Percentiles rank a stretch among this genome's conserved stretches.
Conservation (phyloP, 2,797 vertebrate species). For the Pseudochirops corinnae region DNA sequence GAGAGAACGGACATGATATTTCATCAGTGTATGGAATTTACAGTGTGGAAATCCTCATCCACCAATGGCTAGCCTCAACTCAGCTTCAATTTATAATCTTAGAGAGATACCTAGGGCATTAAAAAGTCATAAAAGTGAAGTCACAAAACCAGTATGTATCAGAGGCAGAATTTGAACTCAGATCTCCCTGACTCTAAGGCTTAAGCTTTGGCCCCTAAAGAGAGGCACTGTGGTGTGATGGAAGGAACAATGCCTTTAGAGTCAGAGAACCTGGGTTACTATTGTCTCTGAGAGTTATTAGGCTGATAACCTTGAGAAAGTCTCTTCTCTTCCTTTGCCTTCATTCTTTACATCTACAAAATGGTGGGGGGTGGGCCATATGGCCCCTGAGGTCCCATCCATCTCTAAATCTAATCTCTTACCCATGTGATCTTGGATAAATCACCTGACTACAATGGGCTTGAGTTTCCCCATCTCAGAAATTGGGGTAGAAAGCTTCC, state of each 20-base stretch:
- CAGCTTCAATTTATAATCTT: neutral
- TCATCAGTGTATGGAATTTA: neutral
- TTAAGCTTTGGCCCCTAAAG: neutral
- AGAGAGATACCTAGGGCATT: neutral
- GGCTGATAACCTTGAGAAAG: neutral
- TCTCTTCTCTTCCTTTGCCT: neutral
- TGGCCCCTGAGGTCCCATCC: neutral
- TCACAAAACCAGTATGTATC: neutral
- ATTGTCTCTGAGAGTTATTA: neutral
- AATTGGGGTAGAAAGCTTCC: neutral
- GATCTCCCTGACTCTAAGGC: neutral
- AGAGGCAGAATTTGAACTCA: neutral
- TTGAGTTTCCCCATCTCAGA: neutral
- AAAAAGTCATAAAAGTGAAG: neutral
- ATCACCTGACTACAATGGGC: neutral
- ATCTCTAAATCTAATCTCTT: neutral
- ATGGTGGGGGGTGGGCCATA: neutral
- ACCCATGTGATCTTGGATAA: neutral
- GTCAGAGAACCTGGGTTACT: neutral
- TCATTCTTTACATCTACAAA: neutral
- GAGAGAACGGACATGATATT: neutral
- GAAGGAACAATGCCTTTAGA: neutral
- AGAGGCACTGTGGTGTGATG: neutral
- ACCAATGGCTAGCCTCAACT: neutral
- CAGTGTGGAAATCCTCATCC: neutral